phyloP scores from a whole-genome alignment of 2,888 invertebrate genomes.

The Parnassius orleans region DNA sequence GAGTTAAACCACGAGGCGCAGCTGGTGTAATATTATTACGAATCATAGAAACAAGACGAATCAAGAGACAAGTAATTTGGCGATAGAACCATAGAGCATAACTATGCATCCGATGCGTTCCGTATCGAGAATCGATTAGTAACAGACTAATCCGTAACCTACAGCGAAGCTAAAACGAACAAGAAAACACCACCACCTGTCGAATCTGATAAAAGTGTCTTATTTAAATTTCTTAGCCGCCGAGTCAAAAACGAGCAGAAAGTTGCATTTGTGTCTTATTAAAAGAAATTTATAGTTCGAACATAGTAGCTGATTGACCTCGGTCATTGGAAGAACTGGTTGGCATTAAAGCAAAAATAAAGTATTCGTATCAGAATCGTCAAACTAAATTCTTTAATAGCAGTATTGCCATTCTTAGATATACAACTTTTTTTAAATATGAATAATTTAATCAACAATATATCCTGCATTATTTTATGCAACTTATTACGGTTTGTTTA shows the following conservation, averaged over 20 bases:
- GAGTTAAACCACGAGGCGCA: too few relatives aligned
- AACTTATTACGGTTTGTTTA: too few relatives aligned
- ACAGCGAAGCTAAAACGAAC: conserved; percentile 74
- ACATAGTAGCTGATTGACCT: conserved; percentile 78
- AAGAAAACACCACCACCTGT: conserved; percentile 72
- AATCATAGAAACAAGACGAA: background rate
- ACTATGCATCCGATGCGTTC: conserved; percentile 39
- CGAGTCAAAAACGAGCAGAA: conserved; percentile 73
- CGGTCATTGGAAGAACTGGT: conserved; percentile 70
- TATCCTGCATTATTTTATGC: too few relatives aligned
- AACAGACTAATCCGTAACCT: conserved; percentile 75
- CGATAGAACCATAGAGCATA: background rate
- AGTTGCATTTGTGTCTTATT: conserved; percentile 79
- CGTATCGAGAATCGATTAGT: conserved; percentile 73
- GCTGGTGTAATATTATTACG: too few relatives aligned
- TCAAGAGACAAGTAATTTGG: background rate
- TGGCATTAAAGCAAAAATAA: conserved; percentile 63
- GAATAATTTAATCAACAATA: too few relatives aligned
- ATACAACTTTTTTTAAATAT: too few relatives aligned
- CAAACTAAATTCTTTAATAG: background rate
- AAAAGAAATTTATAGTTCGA: conserved; percentile 80
- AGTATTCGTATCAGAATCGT: conserved; percentile 34
- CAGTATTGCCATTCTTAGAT: too few relatives aligned
- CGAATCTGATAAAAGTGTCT: conserved; percentile 80
- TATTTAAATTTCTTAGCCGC: conserved; percentile 77